Evolutionary conservation across 2,113 vertebrate genomes (phyloP), one percentile per base, ranked within the genome.

Genomic region (Sorex fumeus): DNA sequence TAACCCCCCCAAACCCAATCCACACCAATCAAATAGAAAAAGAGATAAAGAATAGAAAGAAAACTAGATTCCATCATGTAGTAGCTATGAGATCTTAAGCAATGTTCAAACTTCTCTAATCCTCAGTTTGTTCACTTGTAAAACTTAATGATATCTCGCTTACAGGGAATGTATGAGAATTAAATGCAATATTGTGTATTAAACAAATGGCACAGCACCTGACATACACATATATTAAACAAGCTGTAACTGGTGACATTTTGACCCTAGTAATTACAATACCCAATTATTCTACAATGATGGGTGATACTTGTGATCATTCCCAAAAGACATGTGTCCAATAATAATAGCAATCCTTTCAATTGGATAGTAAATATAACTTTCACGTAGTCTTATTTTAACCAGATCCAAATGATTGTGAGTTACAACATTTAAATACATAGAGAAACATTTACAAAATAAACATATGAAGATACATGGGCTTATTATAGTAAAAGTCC

Each of bases 261-360:
- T 27, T 67, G 47, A 81, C 4, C 8, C 36, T 64, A n/a, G 36
- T 66, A 79, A 71, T 84, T 86, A 88, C 83, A 85, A 62, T 70
- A 69, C 19, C 10, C 25, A 77, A 57, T 34, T 87, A 57, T 90
- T 75, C 62, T 95, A 89, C 87, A 72, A 81, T 67, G 36, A 77
- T 79, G 8, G 28, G 0, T 28, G 30, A 16, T 84, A 77, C 21
- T 70, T 76, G 25, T 40, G 43, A 9, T 89, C 36, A 69, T 89
- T 93, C 57, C 30, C 83, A 92, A 45, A 66, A 93, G 62, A 75
- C 3, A 60, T 23, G 57, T 60, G 47, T 23, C 57, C 18, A 60
- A 21, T 60, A 60, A 60, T 60, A 23, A 60, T 16, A 60, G 9
- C 43, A 57, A 19, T 84, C 5, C 25, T 79, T 91, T 60, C 34